Evolutionary conservation across 2,888 invertebrate genomes (phyloP).

Genomic region (Alloscopus bannaensis): DNA sequence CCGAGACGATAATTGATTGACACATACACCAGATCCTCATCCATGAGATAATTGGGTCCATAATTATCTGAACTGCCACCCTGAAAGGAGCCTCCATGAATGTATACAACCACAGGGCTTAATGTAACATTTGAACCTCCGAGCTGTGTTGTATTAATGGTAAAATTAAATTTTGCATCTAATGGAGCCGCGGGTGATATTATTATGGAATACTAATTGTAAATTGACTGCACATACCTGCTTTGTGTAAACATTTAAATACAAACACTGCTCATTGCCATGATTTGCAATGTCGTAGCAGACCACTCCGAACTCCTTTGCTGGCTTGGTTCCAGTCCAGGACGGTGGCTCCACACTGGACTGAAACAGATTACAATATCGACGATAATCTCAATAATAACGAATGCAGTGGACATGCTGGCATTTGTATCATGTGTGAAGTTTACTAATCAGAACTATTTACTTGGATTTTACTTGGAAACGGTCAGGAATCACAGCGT

Average conservation of each 20-base stretch:
- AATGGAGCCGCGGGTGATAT: not conserved
- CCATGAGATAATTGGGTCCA: slow-evolving; percentile 65
- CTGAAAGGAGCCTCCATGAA: slow-evolving; percentile 64
- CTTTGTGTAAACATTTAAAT: slow-evolving; percentile 33
- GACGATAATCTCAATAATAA: not conserved
- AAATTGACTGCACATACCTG: not conserved
- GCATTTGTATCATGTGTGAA: too few species aligned
- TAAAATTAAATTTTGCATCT: not conserved
- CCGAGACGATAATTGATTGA: slow-evolving; percentile 65
- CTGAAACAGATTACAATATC: slow-evolving; percentile 15
- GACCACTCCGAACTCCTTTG: slow-evolving; percentile 24
- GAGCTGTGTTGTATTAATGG: not conserved
- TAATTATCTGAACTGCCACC: slow-evolving; percentile 37
- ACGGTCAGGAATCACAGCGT: slow-evolving; percentile 33
- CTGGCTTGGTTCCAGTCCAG: slow-evolving; percentile 40
- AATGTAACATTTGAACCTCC: not conserved
- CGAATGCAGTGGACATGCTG: too few species aligned
- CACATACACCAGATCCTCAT: slow-evolving; percentile 59
- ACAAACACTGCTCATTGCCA: slow-evolving; percentile 43
- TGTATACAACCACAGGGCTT: slow-evolving; percentile 50
- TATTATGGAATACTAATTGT: not conserved
- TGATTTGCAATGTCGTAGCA: slow-evolving; percentile 16
- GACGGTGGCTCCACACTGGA: slow-evolving; percentile 14
- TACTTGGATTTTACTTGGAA: slow-evolving; percentile 32
- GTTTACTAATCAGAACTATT: not conserved